Evolutionary conservation across 2,797 vertebrate genomes (phyloP), one percentile per base, ranked within the genome.

Genomic region (Coilia nasus): DNA sequence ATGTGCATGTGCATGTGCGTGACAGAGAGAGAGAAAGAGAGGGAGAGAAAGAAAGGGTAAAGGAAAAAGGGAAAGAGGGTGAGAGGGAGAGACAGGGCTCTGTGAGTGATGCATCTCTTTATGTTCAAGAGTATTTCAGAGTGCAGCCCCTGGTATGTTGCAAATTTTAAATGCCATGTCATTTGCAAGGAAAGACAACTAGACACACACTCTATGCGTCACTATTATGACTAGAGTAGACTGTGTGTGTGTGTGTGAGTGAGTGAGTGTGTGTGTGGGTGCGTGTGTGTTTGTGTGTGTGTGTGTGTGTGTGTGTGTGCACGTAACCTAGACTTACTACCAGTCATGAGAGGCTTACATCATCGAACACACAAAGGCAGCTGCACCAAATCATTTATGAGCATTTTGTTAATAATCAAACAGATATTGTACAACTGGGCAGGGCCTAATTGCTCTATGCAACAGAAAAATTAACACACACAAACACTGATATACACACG

Each of bases 51-150:
- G 83, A 14, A 25, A 83, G 84, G 71, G 82, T 7, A 5, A 59
- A 17, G 14, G 57, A 17, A 21, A 17, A 5, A 62, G n/a, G 59
- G 59, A 67, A 25, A 67, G 62, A 67, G 23, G 60, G 62, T 25
- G 35, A 82, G 15, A 85, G 81, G 59, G 80, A 82, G 80, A 67
- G 82, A 75, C 62, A 67, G 28, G 10, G 6, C 23, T 15, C 59
- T n/a, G 25, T 25, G 25, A 25, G 62, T 6, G 23, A 25, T 28
- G 7, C 12, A 4, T 67, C n/a, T 67, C n/a, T 67, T 25, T 71
- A 14, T 67, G 25, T 67, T 1, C 25, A 28, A 11, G 67, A 71
- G 67, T 71, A 28, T 35, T 71, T 35, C 21, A 71, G 67, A 14
- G 15, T 71, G 28, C 6, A 5, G 28, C 25, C 15, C 35, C 15